These are phyloP conservation scores for Heliconius hewitsoni DNA, from an alignment of 1,140 invertebrate genomes.

Conservation along the genomic window DNA sequence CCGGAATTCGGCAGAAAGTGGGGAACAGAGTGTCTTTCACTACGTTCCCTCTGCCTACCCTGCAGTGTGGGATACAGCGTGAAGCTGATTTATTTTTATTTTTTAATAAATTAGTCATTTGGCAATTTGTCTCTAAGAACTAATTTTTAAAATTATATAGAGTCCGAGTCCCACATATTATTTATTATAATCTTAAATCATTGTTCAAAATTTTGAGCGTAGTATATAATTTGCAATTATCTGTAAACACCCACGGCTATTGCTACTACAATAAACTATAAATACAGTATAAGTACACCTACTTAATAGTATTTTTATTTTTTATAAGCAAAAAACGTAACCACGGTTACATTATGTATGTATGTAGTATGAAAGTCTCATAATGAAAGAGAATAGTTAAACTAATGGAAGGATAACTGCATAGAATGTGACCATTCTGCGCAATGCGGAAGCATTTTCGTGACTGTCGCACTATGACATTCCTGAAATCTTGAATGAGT, in stretches of 20 bases:
- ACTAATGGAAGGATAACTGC: constrained; percentile 33
- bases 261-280: background rate
- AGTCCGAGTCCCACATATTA: background rate
- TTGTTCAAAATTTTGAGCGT: background rate
- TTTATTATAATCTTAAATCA: background rate
- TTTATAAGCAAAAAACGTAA: background rate
- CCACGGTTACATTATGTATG: background rate
- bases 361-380: background rate
- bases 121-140: too few species aligned
- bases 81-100: too few species aligned
- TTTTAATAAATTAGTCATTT: too few species aligned
- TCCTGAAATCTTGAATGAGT: constrained; percentile 22
- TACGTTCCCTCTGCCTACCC: too few species aligned
- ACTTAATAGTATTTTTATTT: background rate
- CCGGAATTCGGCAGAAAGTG: too few species aligned
- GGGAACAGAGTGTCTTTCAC: too few species aligned
- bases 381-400: constrained; percentile 27
- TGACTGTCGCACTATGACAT: constrained; percentile 41
- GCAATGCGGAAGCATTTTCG: constrained; percentile 51
- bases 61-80: too few species aligned
- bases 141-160: too few species aligned
- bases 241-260: background rate
- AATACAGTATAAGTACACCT: background rate
- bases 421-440: constrained; percentile 40
- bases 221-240: constrained; percentile 7